Conservation (phyloP, 1,140 invertebrate species). For the Pectinophora gossypiella region DNA sequence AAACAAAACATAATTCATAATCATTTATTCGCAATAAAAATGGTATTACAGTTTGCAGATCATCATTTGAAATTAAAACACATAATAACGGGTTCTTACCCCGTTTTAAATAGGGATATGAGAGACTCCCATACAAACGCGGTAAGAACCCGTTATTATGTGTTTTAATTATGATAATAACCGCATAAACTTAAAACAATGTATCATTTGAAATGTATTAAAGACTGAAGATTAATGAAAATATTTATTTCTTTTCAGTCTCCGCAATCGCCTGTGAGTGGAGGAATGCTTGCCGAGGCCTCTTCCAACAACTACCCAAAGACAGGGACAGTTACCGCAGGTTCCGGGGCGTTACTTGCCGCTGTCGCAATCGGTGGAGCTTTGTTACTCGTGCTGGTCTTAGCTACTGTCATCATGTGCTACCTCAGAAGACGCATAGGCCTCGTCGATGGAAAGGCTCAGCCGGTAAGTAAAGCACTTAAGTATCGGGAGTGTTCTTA, state of each 20-base stretch:
- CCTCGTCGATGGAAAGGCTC: conserved; percentile 51
- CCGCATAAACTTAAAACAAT: too few relatives aligned
- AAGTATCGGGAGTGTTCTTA: too few relatives aligned
- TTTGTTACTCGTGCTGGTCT: conserved; percentile 34
- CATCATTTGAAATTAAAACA: too few relatives aligned
- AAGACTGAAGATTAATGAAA: not conserved
- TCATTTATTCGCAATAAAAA: too few relatives aligned
- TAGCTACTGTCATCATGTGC: conserved; percentile 29
- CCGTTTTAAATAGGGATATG: too few relatives aligned
- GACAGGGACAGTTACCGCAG: conserved; percentile 22
- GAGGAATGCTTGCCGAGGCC: conserved; percentile 34
- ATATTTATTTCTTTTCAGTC: conserved; percentile 26
- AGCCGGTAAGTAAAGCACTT: conserved; percentile 68
- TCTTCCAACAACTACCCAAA: conserved; percentile 28
- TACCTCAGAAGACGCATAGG: conserved; percentile 51
- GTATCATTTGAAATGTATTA: conserved; percentile 10
- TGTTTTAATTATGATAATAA: too few relatives aligned
- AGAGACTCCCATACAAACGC: too few relatives aligned
- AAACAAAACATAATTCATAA: too few relatives aligned
- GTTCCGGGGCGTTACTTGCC: conserved; percentile 34
- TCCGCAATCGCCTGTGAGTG: conserved; percentile 31
- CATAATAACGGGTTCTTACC: too few relatives aligned
- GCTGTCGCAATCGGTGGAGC: conserved; percentile 32
- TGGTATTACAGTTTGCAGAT: too few relatives aligned
- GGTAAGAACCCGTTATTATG: too few relatives aligned